Percentiles rank a stretch among this genome's conserved stretches.
phyloP scores from a whole-genome alignment of 2,888 invertebrate species.

The Acanthoscelides obtectus region DNA sequence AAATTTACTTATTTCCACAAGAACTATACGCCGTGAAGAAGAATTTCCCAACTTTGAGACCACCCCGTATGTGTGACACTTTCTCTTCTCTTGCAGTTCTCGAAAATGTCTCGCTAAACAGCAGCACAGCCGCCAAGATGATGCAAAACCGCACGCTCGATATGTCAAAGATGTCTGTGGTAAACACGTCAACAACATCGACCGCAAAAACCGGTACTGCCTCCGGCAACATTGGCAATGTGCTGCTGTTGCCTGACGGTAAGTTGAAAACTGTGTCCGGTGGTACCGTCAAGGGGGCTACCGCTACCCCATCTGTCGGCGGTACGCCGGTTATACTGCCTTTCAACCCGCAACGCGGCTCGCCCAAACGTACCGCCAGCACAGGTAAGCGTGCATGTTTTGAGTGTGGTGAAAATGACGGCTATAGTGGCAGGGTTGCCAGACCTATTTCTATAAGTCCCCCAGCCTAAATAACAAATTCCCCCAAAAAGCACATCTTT shows the following conservation, averaged over 20 bases:
- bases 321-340: slow-evolving; percentile 27
- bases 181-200: slow-evolving; percentile 34
- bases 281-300: slow-evolving; percentile 4
- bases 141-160: slow-evolving; percentile 37
- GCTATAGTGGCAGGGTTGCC: too few species aligned
- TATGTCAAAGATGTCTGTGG: slow-evolving; percentile 38
- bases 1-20: too few species aligned
- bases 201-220: slow-evolving; percentile 3
- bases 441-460: too few species aligned
- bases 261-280: slow-evolving; percentile 34
- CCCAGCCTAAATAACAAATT: too few species aligned
- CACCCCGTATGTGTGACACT: neutral
- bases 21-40: too few species aligned
- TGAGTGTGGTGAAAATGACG: neutral
- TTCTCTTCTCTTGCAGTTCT: slow-evolving; percentile 34
- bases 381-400: neutral
- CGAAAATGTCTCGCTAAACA: slow-evolving; percentile 41
- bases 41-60: too few species aligned
- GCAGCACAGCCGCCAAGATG: slow-evolving; percentile 31
- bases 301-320: slow-evolving; percentile 4
- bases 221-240: slow-evolving; percentile 26
- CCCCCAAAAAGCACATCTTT: too few species aligned
- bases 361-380: neutral
- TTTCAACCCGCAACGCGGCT: slow-evolving; percentile 13
- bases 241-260: slow-evolving; percentile 43